Evolutionary conservation across 2,797 vertebrate genomes (phyloP).

Genomic region (Sternarchorhynchus goeldii): DNA sequence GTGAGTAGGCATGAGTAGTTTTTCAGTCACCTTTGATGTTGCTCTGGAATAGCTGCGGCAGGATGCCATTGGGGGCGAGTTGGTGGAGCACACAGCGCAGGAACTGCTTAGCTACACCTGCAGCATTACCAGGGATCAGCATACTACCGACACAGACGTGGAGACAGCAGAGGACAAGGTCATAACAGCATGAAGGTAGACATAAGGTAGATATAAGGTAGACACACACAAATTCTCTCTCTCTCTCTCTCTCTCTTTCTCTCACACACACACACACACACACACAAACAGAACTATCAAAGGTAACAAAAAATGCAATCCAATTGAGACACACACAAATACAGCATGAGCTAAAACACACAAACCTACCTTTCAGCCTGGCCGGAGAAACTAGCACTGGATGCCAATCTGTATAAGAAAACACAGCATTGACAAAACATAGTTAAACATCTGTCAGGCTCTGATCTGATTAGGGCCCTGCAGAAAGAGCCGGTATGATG

Average conservation of each 20-base stretch:
- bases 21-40: constrained; percentile 90
- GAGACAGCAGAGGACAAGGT: not conserved
- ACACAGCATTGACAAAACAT: not conserved
- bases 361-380: constrained; percentile 94
- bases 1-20: constrained; percentile 23
- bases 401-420: constrained; percentile 83
- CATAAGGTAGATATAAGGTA: not conserved
- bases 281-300: not conserved
- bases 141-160: constrained; percentile 74
- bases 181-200: not conserved
- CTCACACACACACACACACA: constrained; percentile 19
- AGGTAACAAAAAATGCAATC: not conserved
- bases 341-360: too few species aligned
- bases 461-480: not conserved
- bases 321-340: too few species aligned
- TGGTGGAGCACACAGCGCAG: constrained; percentile 97
- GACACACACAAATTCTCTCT: constrained; percentile 14
- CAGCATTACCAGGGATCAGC: constrained; percentile 97
- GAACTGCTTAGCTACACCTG: constrained; percentile 98
- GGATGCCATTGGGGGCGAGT: constrained; percentile 95
- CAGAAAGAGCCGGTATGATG: not conserved
- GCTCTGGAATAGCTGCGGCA: constrained; percentile 98
- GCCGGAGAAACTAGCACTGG: constrained; percentile 92
- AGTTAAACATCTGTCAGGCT: not conserved
- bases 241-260: not conserved